These are phyloP conservation scores for Blomia tropicalis DNA, from an alignment of 2,888 invertebrate genomes.

Conservation along the genomic window DNA sequence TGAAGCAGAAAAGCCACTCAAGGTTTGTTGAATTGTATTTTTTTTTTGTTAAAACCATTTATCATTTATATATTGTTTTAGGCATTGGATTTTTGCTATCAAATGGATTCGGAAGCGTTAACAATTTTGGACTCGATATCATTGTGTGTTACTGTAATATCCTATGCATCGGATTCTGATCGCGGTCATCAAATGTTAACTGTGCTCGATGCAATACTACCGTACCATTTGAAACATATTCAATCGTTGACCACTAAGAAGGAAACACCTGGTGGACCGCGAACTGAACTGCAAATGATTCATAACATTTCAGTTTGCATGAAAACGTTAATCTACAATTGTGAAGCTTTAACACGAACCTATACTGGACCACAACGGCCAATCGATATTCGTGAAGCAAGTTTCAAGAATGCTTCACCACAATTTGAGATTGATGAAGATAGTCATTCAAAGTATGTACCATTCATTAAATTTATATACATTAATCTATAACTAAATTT, in stretches of 20 bases:
- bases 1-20: slow-evolving; percentile 48
- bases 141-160: slow-evolving; percentile 96
- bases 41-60: not conserved
- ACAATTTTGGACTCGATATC: slow-evolving; percentile 91
- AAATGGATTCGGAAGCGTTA: slow-evolving; percentile 92
- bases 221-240: slow-evolving; percentile 84
- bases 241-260: slow-evolving; percentile 71
- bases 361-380: slow-evolving; percentile 81
- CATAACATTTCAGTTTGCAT: slow-evolving; percentile 82
- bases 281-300: slow-evolving; percentile 81
- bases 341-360: slow-evolving; percentile 82
- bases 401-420: slow-evolving; percentile 59
- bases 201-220: slow-evolving; percentile 85
- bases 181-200: slow-evolving; percentile 48
- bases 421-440: slow-evolving; percentile 76
- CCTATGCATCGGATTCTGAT: slow-evolving; percentile 85
- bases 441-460: slow-evolving; percentile 60
- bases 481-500: not conserved
- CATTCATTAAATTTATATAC: slow-evolving; percentile 1
- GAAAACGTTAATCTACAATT: slow-evolving; percentile 85
- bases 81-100: slow-evolving; percentile 94
- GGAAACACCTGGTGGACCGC: slow-evolving; percentile 51
- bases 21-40: slow-evolving; percentile 34
- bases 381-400: slow-evolving; percentile 47
- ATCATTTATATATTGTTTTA: not conserved